These are phyloP conservation scores for Pardalotus punctatus DNA, from an alignment of 2,113 vertebrate genomes.

Conservation along the genomic window DNA sequence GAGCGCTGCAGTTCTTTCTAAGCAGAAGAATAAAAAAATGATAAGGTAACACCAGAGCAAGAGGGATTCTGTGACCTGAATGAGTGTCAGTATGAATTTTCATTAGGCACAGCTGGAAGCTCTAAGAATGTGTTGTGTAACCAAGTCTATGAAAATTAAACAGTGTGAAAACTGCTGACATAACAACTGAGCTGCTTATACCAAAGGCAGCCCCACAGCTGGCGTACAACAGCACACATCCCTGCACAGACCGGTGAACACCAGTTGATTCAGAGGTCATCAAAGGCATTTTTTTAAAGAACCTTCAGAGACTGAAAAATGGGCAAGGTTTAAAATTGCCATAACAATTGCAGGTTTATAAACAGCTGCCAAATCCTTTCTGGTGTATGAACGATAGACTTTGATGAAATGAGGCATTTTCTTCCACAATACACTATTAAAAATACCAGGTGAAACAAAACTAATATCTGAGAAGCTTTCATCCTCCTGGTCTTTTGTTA, in stretches of 20 bases:
- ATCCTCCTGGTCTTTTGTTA: not conserved
- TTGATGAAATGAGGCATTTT: constrained; percentile 10
- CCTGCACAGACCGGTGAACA: not conserved
- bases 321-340: not conserved
- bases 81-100: constrained; percentile 7
- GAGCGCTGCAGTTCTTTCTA: not conserved
- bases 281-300: not conserved
- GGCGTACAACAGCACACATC: not conserved
- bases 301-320: not conserved
- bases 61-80: not conserved
- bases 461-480: not conserved
- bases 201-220: not conserved
- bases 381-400: not conserved
- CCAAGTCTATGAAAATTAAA: constrained; percentile 32
- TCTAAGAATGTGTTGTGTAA: constrained; percentile 20
- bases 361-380: not conserved
- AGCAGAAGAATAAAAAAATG: not conserved
- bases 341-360: not conserved
- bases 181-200: not conserved
- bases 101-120: constrained; percentile 47
- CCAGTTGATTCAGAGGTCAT: not conserved
- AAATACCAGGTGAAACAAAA: not conserved
- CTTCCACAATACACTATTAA: not conserved
- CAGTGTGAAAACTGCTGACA: constrained; percentile 28
- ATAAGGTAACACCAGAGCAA: not conserved